phyloP scores from a whole-genome alignment of 2,797 vertebrate species.

The Heterohyrax brucei region DNA sequence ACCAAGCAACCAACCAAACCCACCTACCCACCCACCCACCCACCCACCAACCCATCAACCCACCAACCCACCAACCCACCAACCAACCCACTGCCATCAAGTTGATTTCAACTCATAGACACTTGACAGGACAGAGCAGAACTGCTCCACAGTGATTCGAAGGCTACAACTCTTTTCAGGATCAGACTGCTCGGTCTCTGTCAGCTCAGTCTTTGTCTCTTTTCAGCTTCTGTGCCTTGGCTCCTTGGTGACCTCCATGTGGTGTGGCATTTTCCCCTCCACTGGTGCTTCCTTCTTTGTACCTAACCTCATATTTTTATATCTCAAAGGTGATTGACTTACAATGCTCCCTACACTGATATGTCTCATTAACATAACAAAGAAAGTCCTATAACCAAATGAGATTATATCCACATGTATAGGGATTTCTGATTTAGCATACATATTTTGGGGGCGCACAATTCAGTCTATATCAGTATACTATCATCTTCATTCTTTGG shows the following conservation, averaged over 20 bases:
- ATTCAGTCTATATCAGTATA: background rate
- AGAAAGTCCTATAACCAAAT: background rate
- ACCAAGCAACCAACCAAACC: no score
- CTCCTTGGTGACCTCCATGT: background rate
- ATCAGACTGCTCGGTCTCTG: background rate
- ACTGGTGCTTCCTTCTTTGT: background rate
- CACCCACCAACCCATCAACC: no score
- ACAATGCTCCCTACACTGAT: background rate
- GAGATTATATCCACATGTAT: background rate
- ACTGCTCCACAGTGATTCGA: no score
- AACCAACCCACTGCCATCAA: no score
- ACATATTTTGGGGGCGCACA: background rate
- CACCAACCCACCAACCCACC: background rate
- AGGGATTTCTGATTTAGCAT: background rate
- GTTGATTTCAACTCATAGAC: no score
- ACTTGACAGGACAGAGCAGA: no score
- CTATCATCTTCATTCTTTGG: conserved; percentile 61
- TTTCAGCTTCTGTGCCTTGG: background rate
- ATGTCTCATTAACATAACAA: background rate
- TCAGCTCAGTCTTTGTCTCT: background rate
- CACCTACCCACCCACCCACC: no score
- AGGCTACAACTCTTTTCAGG: no score
- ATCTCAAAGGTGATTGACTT: background rate
- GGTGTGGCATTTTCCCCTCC: background rate
- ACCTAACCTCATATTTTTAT: background rate